Base-by-base conservation (phyloP, 2,888 invertebrate genomes). In the Keiferia lycopersicella region DNA sequence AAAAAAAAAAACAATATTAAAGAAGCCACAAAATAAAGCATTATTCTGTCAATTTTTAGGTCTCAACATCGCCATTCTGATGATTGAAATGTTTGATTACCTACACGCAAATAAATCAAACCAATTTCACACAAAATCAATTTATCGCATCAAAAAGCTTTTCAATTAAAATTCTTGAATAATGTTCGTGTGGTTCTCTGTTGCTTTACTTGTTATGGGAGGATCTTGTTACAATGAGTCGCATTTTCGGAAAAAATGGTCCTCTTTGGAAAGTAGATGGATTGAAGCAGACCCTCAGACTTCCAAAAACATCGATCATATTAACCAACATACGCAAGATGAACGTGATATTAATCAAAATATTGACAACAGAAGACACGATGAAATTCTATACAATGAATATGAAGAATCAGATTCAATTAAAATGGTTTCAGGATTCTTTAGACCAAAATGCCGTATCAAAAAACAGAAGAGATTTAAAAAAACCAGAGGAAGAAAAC, bases 381-480 rank as follows among this genome's bases (percentile, higher is more conserved):
- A 45, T 45, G 45, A 45, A n/a, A 16, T 45, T 2, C n/a, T 11
- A 16, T 45, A 16, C 51, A 6, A 11, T 18, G 22, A 50, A 10
- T 8, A 20, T 20, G 22, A 51, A 18, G 16, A 11, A 6, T 4
- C 22, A 51, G 51, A 22, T 1, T 7, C 4, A 7, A 10, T 8
- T 34, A 51, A 22, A 22, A 11, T 11, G 7, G 22, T 57, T 14
- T 0, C n/a, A 16, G 26, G 26, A 30, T 18, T 57, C 3, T 38
- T 38, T 34, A n/a, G 30, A n/a, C 34, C 30, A 16, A 34, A 57
- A 14, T n/a, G 0, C 8, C 6, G 14, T 7, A 16, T 26, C n/a
- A 57, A 57, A 34, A 18, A 14, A 4, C 62, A 62, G 39, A 62
- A 34, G 8, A 62, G 62, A 16, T 62, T 62, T 22, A 20, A 64